These are phyloP conservation scores for Liparis tanakae DNA, from an alignment of 2,797 vertebrate genomes.

Conservation along the genomic window DNA sequence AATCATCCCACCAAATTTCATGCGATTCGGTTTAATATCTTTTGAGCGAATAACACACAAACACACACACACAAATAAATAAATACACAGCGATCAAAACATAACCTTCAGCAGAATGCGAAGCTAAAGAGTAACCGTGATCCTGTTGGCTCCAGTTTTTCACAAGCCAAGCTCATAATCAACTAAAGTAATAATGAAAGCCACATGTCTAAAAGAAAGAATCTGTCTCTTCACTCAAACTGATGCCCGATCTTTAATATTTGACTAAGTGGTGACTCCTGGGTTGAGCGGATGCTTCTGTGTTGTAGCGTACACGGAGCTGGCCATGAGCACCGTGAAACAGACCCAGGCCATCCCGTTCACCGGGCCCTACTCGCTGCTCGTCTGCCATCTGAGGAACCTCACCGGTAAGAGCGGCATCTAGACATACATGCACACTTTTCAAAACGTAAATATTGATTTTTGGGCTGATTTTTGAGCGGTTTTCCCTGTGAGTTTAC, in stretches of 20 bases:
- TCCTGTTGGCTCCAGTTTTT: not conserved
- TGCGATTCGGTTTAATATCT: no score
- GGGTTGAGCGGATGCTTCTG: conserved; percentile 17
- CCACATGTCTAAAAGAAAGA: not conserved
- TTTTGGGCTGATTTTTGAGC: not conserved
- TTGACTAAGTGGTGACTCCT: not conserved
- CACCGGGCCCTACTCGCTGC: conserved; percentile 90
- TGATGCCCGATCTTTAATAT: not conserved
- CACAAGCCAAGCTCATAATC: no score
- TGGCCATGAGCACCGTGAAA: conserved; percentile 96
- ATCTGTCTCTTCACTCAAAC: not conserved
- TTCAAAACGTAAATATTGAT: not conserved
- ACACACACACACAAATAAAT: no score
- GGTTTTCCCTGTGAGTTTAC: not conserved
- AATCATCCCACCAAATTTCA: no score
- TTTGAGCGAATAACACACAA: no score
- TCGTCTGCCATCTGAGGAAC: conserved; percentile 91
- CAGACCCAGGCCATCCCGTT: conserved; percentile 96
- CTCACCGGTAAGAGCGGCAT: conserved; percentile 84
- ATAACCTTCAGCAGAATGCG: no score
- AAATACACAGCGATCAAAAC: no score
- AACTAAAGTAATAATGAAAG: not conserved
- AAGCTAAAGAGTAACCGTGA: no score
- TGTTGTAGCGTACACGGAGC: conserved; percentile 90
- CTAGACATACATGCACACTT: no score